Evolutionary conservation across 1,140 invertebrate genomes (phyloP).

Genomic region (Drosophila mauritiana): DNA sequence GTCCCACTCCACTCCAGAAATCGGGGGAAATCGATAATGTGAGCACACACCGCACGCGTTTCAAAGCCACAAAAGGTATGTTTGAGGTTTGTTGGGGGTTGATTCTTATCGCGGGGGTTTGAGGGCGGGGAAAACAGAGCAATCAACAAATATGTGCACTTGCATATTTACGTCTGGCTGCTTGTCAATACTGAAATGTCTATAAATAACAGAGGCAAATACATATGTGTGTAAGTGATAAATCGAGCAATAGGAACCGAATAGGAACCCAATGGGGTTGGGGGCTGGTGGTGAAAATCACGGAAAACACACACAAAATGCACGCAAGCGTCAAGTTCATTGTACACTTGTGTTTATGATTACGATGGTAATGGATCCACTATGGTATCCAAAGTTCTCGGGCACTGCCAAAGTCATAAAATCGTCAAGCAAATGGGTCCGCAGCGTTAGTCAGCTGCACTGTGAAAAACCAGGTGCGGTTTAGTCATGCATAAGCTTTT

Average conservation of each 20-base stretch:
- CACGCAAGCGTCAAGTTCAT: slow-evolving; percentile 34
- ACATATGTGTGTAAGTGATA: slow-evolving; percentile 41
- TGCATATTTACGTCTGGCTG: slow-evolving; percentile 26
- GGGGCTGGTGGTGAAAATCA: slow-evolving; percentile 35
- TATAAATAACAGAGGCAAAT: slow-evolving; percentile 57
- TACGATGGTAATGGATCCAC: slow-evolving; percentile 37
- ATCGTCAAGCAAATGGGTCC: slow-evolving; percentile 30
- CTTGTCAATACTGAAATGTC: slow-evolving; percentile 35
- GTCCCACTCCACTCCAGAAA: neutral
- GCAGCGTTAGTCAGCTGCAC: slow-evolving; percentile 16
- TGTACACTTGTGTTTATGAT: slow-evolving; percentile 71
- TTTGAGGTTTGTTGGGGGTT: neutral
- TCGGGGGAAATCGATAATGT: slow-evolving; percentile 31
- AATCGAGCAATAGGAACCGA: slow-evolving; percentile 65
- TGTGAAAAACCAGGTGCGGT: neutral
- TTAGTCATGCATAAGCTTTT: too few relatives aligned
- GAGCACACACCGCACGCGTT: slow-evolving; percentile 25
- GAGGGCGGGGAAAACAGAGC: slow-evolving; percentile 7
- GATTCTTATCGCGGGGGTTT: too few relatives aligned
- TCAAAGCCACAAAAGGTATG: slow-evolving; percentile 26
- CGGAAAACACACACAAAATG: slow-evolving; percentile 58
- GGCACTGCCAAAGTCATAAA: slow-evolving; percentile 65
- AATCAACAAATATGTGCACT: slow-evolving; percentile 31
- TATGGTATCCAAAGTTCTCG: slow-evolving; percentile 30
- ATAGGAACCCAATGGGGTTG: neutral